Percentiles rank a stretch among this genome's conserved stretches.
Conservation (phyloP, 2,797 vertebrate genomes). For the Sardinella longiceps region DNA sequence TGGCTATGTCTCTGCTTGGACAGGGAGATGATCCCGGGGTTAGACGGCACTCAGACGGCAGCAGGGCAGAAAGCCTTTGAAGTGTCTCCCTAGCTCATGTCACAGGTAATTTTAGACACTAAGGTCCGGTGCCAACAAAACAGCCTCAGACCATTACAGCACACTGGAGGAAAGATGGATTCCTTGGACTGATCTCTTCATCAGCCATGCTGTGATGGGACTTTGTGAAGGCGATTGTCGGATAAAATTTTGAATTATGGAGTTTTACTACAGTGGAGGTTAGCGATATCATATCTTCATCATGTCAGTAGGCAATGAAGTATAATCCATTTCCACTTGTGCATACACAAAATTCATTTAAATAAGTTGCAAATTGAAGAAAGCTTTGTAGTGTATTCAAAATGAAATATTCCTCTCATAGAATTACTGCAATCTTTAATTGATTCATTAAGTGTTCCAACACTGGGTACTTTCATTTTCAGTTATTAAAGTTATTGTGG, state of each 20-base stretch:
- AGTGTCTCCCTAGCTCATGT: slow-evolving; percentile 30
- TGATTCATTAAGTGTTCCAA: neutral
- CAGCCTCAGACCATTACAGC: neutral
- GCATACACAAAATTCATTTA: neutral
- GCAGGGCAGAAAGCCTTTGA: slow-evolving; percentile 36
- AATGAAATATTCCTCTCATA: too few species aligned
- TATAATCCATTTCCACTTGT: neutral
- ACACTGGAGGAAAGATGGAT: neutral
- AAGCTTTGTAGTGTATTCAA: neutral
- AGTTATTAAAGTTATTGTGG: neutral
- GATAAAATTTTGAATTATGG: neutral
- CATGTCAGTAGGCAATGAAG: too few species aligned
- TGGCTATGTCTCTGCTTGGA: slow-evolving; percentile 23
- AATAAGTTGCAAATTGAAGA: neutral
- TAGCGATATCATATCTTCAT: neutral
- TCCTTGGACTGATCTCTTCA: slow-evolving; percentile 13
- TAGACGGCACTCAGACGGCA: slow-evolving; percentile 29
- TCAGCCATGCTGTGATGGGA: neutral
- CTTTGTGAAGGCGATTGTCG: neutral
- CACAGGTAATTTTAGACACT: slow-evolving; percentile 17
- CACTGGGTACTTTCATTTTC: neutral
- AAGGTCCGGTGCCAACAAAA: neutral
- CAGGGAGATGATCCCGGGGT: neutral
- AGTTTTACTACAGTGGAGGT: neutral
- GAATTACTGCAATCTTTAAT: neutral